Evolutionary conservation across 30 jellyfish, hydroid and myxozoan genomes (phyloP).

Genomic region (Cassiopea xamachana): DNA sequence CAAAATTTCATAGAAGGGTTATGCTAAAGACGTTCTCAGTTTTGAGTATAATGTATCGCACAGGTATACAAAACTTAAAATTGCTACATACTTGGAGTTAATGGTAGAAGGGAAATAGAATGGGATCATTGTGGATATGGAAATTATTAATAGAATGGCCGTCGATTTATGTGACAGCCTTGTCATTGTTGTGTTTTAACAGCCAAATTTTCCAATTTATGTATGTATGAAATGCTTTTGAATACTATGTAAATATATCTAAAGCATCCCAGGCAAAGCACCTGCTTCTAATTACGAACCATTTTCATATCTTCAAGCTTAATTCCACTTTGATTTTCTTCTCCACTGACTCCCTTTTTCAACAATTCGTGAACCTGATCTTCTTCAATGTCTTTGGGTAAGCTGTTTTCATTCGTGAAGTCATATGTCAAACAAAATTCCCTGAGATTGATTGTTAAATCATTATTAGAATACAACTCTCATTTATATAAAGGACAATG

Average conservation of each 20-base stretch:
- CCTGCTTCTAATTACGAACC: conserved; percentile 4
- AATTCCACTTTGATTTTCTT: conserved; percentile 13
- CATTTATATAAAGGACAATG: too few relatives aligned
- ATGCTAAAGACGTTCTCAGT: background rate
- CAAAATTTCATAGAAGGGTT: background rate
- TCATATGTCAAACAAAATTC: conserved; percentile 43
- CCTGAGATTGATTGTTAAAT: conserved; percentile 17
- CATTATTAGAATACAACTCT: background rate
- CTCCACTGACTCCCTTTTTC: conserved; percentile 10
- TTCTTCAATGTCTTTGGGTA: conserved; percentile 51
- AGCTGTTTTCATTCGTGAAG: conserved; percentile 19
- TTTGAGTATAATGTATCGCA: background rate
- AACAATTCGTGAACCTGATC: conserved; percentile 26
- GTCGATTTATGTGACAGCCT: too few relatives aligned
- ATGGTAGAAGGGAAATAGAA: too few relatives aligned
- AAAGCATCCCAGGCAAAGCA: too few relatives aligned
- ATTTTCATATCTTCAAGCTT: conserved; percentile 13
- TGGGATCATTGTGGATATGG: too few relatives aligned
- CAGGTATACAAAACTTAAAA: background rate
- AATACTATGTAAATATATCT: too few relatives aligned
- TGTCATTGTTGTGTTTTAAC: too few relatives aligned
- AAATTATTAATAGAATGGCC: too few relatives aligned
- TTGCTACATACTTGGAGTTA: background rate
- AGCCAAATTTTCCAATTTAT: too few relatives aligned
- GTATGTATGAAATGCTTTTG: too few relatives aligned